These are phyloP conservation scores for Lanius ludovicianus DNA, from an alignment of 2,113 vertebrate genomes.

Conservation along the genomic window DNA sequence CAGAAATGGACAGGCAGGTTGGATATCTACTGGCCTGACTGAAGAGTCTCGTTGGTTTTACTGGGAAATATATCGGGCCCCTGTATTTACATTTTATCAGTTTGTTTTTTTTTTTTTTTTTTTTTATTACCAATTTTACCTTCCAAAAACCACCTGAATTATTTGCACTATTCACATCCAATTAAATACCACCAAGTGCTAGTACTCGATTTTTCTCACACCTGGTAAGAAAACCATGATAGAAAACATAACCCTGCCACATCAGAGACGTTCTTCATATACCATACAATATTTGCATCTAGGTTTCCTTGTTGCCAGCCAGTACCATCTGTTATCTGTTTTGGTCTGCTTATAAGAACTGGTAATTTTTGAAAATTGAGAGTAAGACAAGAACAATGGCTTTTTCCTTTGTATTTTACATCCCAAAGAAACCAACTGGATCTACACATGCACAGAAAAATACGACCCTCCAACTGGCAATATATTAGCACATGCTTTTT, in stretches of 20 bases:
- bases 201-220: neutral
- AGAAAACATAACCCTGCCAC: conserved; percentile 37
- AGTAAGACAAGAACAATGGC: conserved; percentile 14
- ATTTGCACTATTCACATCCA: neutral
- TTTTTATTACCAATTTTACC: neutral
- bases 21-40: neutral
- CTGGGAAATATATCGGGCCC: neutral
- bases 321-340: conserved; percentile 60
- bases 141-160: neutral
- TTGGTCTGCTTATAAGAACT: conserved; percentile 29
- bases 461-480: neutral
- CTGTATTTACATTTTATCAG: neutral
- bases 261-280: neutral
- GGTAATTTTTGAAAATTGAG: conserved; percentile 18
- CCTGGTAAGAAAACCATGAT: conserved; percentile 15
- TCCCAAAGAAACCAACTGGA: neutral
- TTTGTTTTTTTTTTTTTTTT: neutral
- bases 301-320: conserved; percentile 42
- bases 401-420: neutral
- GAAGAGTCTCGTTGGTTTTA: neutral
- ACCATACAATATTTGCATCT: conserved; percentile 27
- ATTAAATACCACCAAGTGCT: neutral
- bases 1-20: neutral
- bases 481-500: neutral
- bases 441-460: neutral